phyloP scores from a whole-genome alignment of 2,888 invertebrate species.

The Elgonia sp. region DNA sequence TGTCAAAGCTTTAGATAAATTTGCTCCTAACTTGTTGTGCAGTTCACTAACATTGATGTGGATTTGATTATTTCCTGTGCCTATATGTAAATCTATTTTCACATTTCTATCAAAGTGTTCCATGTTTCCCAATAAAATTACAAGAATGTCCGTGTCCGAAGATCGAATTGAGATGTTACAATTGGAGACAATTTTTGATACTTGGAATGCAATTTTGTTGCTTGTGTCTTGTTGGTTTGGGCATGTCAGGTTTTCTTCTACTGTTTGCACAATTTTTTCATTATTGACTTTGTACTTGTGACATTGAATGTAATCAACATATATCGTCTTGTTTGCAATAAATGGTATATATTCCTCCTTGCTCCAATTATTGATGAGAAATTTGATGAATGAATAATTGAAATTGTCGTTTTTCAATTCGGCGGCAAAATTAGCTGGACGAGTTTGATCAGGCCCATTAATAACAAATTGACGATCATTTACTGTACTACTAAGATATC shows the following conservation, averaged over 20 bases:
- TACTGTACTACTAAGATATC: too few relatives aligned
- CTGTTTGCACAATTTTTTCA: constrained; percentile 39
- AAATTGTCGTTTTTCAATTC: constrained; percentile 73
- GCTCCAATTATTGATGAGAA: constrained; percentile 26
- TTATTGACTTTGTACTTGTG: constrained; percentile 35
- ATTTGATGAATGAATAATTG: constrained; percentile 31
- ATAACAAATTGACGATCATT: constrained; percentile 31
- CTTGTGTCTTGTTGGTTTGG: too few relatives aligned
- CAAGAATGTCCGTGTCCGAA: constrained; percentile 78
- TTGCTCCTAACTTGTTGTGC: neutral
- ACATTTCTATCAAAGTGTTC: constrained; percentile 31
- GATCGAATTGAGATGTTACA: constrained; percentile 77
- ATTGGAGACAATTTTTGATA: constrained; percentile 78
- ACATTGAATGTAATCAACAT: constrained; percentile 12
- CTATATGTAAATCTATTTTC: constrained; percentile 2
- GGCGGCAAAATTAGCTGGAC: constrained; percentile 37
- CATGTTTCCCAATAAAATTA: constrained; percentile 77
- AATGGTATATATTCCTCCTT: neutral
- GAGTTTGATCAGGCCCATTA: constrained; percentile 27
- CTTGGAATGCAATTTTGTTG: constrained; percentile 29
- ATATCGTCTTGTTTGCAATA: constrained; percentile 35
- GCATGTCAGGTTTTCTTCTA: too few relatives aligned
- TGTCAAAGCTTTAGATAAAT: neutral
- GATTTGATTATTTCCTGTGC: constrained; percentile 1
- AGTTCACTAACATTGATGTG: neutral